phyloP scores from a whole-genome alignment of 2,888 invertebrate genomes.

The Spialia ferax region DNA sequence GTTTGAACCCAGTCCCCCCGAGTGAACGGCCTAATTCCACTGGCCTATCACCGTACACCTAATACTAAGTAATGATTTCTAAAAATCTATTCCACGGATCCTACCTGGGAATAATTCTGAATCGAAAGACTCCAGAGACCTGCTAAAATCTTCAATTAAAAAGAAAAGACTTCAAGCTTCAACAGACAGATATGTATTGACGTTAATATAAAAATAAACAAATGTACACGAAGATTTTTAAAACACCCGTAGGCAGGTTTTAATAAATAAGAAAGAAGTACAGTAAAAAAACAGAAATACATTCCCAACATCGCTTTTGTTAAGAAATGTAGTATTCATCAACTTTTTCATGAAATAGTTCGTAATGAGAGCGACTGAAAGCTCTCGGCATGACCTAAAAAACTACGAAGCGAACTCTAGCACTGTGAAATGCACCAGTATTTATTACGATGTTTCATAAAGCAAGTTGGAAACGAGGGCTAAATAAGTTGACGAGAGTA shows the following conservation, averaged over 20 bases:
- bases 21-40: too few species aligned
- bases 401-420: conserved; percentile 35
- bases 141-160: too few species aligned
- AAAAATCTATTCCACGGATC: too few species aligned
- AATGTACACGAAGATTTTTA: not conserved
- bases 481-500: conserved; percentile 19
- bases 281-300: conserved; percentile 22
- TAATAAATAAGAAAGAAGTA: conserved; percentile 1
- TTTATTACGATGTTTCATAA: conserved; percentile 32
- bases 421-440: conserved; percentile 31
- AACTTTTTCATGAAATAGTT: conserved; percentile 37
- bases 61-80: too few species aligned
- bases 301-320: conserved; percentile 26
- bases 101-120: too few species aligned
- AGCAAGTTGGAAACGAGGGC: conserved; percentile 26
- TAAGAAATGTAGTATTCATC: conserved; percentile 36
- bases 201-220: not conserved
- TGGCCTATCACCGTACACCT: too few species aligned
- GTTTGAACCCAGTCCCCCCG: too few species aligned
- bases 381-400: conserved; percentile 38
- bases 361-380: conserved; percentile 40
- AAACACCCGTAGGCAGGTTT: not conserved
- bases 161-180: too few species aligned
- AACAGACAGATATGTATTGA: too few species aligned
- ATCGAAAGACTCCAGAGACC: too few species aligned